Base-by-base conservation (phyloP, 2,113 vertebrate genomes). In the Apteryx owenii region DNA sequence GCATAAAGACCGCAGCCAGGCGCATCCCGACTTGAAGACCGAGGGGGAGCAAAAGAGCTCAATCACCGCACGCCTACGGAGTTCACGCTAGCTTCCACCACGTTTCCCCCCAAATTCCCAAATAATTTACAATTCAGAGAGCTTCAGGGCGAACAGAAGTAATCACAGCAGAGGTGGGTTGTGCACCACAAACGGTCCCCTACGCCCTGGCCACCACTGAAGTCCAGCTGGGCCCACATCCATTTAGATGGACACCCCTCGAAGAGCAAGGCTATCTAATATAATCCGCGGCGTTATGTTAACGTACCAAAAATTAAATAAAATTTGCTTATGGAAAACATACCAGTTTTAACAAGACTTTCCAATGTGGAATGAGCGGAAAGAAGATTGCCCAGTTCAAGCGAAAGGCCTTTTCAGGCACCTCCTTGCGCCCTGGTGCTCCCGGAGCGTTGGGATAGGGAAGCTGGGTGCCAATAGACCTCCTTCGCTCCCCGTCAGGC, bases 141-240 rank as follows among this genome's bases (percentile, higher is more conserved):
- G 56, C 5, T 72, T 46, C 4, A 3, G 25, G 26, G 44, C 15
- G 61, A 62, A 51, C 33, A 29, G 11, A 83, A 75, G 60, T 31
- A 38, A 33, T 20, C 50, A 5, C 7, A 21, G 36, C 69, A 68
- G 60, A 58, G 17, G 9, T 17, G 66, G 28, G 15, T 31, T 58
- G 56, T 2, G 12, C 10, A 8, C 0, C 3, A 1, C 4, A 46
- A 82, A 38, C 0, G 33, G 28, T 3, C 87, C 15, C 62, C 62
- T 38, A 2, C 8, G 11, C 36, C 31, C 20, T 18, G 15, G 56
- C 16, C 56, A 58, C 31, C 44, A 80, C 46, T 50, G 48, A 64
- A 38, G 44, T 15, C 48, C 16, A 48, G 25, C n/a, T 51, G 64
- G 36, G 3, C 31, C 9, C 10, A 33, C 73, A 9, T 7, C 46